Conservation (phyloP, 2,113 vertebrate species). For the Dendropsophus ebraccatus region DNA sequence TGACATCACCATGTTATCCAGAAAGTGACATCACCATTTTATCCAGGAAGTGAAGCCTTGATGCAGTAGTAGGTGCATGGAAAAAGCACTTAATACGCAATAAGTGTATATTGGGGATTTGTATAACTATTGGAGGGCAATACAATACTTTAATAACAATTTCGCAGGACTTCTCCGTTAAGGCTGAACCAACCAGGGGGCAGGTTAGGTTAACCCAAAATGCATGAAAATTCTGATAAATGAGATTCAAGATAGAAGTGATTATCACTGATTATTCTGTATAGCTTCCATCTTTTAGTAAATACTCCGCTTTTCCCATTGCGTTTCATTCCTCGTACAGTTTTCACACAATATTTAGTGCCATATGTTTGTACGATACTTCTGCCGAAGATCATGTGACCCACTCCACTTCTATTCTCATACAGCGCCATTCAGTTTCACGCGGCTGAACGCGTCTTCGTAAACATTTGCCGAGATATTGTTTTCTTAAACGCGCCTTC, state of each 20-base stretch:
- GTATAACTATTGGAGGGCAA: no score
- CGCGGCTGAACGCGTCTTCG: background rate
- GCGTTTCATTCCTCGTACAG: background rate
- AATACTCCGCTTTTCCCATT: background rate
- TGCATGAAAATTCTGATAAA: background rate
- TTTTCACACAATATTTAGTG: background rate
- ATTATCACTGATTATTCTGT: background rate
- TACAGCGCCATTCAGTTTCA: background rate
- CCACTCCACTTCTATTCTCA: background rate
- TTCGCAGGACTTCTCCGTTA: no score
- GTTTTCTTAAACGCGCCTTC: constrained; percentile 4
- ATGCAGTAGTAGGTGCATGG: no score
- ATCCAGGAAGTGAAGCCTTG: no score
- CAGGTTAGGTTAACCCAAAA: background rate
- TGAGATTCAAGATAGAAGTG: background rate
- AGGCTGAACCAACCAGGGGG: no score
- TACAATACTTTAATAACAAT: no score
- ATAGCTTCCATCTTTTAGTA: no score
- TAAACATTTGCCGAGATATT: constrained; percentile 2
- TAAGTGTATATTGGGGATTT: no score
- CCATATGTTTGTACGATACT: background rate
- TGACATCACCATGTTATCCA: no score
- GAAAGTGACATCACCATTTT: no score
- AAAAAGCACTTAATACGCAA: no score
- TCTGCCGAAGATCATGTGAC: background rate